Evolutionary conservation across 2,888 invertebrate species (phyloP), one percentile per base, ranked within the genome.

Genomic region (Drosophila rubida): DNA sequence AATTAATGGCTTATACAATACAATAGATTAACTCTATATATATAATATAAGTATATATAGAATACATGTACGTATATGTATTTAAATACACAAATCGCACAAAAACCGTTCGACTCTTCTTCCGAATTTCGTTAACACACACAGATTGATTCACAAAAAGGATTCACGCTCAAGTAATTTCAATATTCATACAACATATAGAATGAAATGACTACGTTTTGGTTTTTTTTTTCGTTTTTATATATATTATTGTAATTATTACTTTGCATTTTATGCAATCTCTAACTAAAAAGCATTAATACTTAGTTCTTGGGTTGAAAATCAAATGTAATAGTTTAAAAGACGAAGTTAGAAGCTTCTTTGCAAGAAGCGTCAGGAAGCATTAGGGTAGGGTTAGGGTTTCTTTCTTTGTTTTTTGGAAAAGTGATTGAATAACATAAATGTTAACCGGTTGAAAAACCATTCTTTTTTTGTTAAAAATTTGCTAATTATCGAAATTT

Each of bases 191-290:
- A 70, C 60, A 77, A 61, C 54, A 54, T 39, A 46, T 45, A 72
- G 59, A 86, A 53, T 54, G 62, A 80, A 83, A 83, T 88, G 86
- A 86, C 86, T 86, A 86, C 60, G 68, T 66, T 61, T 46, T 37
- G n/a, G 51, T 39, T 51, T 37, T 37, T 7, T 42, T 42, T n/a
- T n/a, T n/a, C n/a, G 11, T 23, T n/a, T 42, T 22, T 32, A 35
- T 25, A 25, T 25, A 19, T 19, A 27, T 27, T 27, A 8, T 9
- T 27, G 3, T 32, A n/a, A 32, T 32, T n/a, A 32, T 32, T 27
- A 14, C 42, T 57, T 77, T 86, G 89, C 90, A 89, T 89, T 89
- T 75, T 81, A 89, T 89, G 90, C 90, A 74, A 60, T 75, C 75
- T 64, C 76, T 66, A 84, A 84, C 82, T 78, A 80, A 79, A 41